Evolutionary conservation across 2,888 invertebrate species (phyloP), one percentile per base, ranked within the genome.

Genomic region (Chorisops tibialis): DNA sequence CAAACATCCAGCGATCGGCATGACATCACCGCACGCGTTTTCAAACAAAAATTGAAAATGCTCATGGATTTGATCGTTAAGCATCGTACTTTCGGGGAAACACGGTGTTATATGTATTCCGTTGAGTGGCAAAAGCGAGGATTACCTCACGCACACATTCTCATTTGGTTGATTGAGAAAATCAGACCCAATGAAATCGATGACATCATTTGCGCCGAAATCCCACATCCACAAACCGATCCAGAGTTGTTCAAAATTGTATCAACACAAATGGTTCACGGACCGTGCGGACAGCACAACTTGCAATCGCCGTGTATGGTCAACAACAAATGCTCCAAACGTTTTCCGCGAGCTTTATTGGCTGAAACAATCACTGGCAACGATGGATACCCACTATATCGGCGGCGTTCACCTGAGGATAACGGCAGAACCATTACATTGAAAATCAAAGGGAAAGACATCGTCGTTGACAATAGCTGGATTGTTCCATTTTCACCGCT

Each of bases 221-320:
- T 71, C 54, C 67, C 68, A 14, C 65, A 68, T 67, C 52, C 35
- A 22, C 3, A 9, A 22, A 37, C 6, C 19, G 65, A 68, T 59
- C 68, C 37, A 67, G 39, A 24, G 60, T 43, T 74, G 7, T 66
- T 63, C 64, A 67, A 69, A 11, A 61, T 70, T 37, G 67, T 71
- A 3, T 69, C 18, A 2, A 68, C 43, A 52, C 67, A 74, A 50
- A 65, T 73, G 70, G 70, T 73, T 38, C 74, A 75, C 68, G 73
- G 73, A 6, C 60, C 74, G 45, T 63, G 50, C 58, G 50, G 63
- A 48, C 43, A 50, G 62, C 72, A 2, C 79, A 78, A 75, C 66
- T 54, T 41, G 5, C 66, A 67, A 37, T 71, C 73, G 18, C 72
- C 74, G 3, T 79, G 78, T 67, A 77, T 77, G 75, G 65, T 63